phyloP scores from a whole-genome alignment of 2,113 vertebrate genomes.

The chimpanzee (Pan troglodytes) region NHGRI_mPanTro3-v2.1_pri NC_072403.2:79690501-79691000 shows the following conservation, averaged over 20 bases:
- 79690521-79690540: neutral
- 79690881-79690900: conserved; percentile 70
- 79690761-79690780: conserved; percentile 66
- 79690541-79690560: neutral
- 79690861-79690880: conserved; percentile 66
- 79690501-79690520: neutral
- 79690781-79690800: conserved; percentile 75
- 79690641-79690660: neutral
- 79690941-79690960: conserved; percentile 32
- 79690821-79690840: conserved; percentile 63
- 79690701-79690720: conserved; percentile 35
- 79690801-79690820: conserved; percentile 65
- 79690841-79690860: conserved; percentile 76
- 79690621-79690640: neutral
- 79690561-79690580: neutral
- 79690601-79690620: neutral
- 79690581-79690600: neutral
- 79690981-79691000: conserved; percentile 29
- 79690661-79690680: neutral
- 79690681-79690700: conserved; percentile 23
- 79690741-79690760: conserved; percentile 58
- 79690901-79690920: conserved; percentile 60
- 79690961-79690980: conserved; percentile 40
- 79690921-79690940: conserved; percentile 65
- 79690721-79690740: conserved; percentile 46